These are phyloP conservation scores for Ochropleura plecta DNA, from an alignment of 2,888 invertebrate species.

Conservation along the genomic window DNA sequence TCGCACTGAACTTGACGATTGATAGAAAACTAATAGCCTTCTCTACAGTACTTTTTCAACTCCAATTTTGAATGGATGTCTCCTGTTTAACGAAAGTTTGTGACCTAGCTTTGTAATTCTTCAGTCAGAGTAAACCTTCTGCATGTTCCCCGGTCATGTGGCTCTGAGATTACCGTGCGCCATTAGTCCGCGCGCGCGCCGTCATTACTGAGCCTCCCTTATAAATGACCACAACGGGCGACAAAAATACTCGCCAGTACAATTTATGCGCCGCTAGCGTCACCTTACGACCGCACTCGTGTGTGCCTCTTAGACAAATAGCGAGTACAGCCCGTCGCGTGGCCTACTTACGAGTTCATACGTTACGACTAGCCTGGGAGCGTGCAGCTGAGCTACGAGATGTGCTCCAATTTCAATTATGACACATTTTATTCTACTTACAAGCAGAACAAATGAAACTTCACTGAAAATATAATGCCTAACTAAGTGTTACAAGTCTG, in stretches of 20 bases:
- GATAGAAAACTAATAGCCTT: background rate
- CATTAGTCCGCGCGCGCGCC: conserved; percentile 42
- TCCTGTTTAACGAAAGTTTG: background rate
- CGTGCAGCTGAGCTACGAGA: background rate
- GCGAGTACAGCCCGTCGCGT: conserved; percentile 1
- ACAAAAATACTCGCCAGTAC: conserved; percentile 60
- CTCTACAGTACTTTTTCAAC: too few species aligned
- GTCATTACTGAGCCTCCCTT: conserved; percentile 50
- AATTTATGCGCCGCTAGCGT: conserved; percentile 19
- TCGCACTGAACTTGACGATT: background rate
- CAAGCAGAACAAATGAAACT: conserved; percentile 10
- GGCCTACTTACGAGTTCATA: background rate
- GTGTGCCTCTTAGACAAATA: conserved; percentile 3
- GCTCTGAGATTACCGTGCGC: conserved; percentile 67
- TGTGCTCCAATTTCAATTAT: conserved; percentile 10
- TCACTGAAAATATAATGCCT: conserved; percentile 7
- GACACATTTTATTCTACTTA: conserved; percentile 8
- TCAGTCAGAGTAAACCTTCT: conserved; percentile 15
- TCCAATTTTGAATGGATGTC: background rate
- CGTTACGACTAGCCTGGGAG: conserved; percentile 1
- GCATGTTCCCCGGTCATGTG: background rate
- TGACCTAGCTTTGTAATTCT: background rate
- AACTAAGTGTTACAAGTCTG: conserved; percentile 21
- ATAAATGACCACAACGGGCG: conserved; percentile 47
- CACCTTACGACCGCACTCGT: background rate